These are phyloP conservation scores for Eumeta japonica DNA, from an alignment of 1,140 invertebrate species.

Conservation along the genomic window DNA sequence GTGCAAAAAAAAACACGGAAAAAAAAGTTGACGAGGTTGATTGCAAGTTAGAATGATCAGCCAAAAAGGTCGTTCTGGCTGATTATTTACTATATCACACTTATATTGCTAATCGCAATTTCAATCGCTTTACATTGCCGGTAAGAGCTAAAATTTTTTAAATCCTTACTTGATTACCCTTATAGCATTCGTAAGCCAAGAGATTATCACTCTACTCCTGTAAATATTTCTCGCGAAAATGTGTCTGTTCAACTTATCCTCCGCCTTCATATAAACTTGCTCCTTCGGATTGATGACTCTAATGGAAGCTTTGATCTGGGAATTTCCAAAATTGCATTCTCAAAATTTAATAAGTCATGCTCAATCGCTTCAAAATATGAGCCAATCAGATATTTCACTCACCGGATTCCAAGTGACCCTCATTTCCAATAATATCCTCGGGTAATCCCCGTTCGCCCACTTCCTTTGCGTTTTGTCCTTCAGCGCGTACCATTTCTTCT, in stretches of 20 bases:
- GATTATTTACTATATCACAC: too few species aligned
- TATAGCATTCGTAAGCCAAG: constrained; percentile 77
- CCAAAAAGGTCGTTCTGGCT: too few species aligned
- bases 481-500: constrained; percentile 91
- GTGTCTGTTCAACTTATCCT: constrained; percentile 90
- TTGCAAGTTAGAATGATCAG: too few species aligned
- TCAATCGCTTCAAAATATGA: too few species aligned
- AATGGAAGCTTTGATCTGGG: constrained; percentile 68
- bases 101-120: too few species aligned
- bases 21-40: too few species aligned
- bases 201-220: constrained; percentile 80
- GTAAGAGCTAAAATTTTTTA: too few species aligned
- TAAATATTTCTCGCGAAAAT: constrained; percentile 88
- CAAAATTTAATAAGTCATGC: too few species aligned
- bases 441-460: constrained; percentile 77
- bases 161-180: constrained; percentile 82
- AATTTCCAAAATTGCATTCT: constrained; percentile 5
- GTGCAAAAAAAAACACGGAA: too few species aligned
- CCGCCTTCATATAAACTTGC: constrained; percentile 84
- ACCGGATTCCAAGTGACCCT: constrained; percentile 84
- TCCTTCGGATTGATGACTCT: constrained; percentile 93
- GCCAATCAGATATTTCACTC: too few species aligned
- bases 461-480: constrained; percentile 89
- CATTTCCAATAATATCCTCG: constrained; percentile 76
- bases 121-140: too few species aligned